Percentiles rank a stretch among this genome's conserved stretches.
phyloP scores from a whole-genome alignment of 1,140 invertebrate species.

The Chrysoperla carnea region DNA sequence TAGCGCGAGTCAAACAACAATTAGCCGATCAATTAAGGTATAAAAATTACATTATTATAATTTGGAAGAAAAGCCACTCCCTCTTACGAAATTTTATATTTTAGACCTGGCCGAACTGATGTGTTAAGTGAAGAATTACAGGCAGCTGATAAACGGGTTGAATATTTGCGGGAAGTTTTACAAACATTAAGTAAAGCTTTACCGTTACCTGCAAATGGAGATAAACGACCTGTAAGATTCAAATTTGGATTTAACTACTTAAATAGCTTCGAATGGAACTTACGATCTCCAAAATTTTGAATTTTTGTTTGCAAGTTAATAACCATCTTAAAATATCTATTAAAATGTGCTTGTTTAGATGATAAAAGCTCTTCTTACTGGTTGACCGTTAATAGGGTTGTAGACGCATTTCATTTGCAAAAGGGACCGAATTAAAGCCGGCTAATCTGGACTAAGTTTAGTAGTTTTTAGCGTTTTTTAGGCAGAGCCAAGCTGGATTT shows the following conservation, averaged over 20 bases:
- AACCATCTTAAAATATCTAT: background rate
- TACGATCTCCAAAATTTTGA: slow-evolving; percentile 10
- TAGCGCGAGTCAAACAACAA: background rate
- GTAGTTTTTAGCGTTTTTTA: no score
- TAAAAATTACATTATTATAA: background rate
- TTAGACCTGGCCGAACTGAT: background rate
- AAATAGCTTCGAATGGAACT: background rate
- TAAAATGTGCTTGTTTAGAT: no score
- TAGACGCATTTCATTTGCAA: no score
- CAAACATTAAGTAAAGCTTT: slow-evolving; percentile 47
- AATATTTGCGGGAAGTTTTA: slow-evolving; percentile 59
- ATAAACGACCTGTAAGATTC: slow-evolving; percentile 32
- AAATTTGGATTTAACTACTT: background rate
- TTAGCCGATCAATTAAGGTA: background rate
- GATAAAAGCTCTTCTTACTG: no score
- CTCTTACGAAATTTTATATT: background rate
- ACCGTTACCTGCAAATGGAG: slow-evolving; percentile 28
- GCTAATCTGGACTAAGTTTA: no score
- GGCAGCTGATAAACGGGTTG: slow-evolving; percentile 70
- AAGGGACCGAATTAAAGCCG: no score
- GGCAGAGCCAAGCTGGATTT: no score
- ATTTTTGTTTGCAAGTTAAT: slow-evolving; percentile 8
- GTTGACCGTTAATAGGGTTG: no score
- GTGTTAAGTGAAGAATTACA: slow-evolving; percentile 51
- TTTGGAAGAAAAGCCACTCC: background rate